Evolutionary conservation across 2,113 vertebrate species (phyloP), one percentile per base, ranked within the genome.

Genomic region (Eidolon helvum): DNA sequence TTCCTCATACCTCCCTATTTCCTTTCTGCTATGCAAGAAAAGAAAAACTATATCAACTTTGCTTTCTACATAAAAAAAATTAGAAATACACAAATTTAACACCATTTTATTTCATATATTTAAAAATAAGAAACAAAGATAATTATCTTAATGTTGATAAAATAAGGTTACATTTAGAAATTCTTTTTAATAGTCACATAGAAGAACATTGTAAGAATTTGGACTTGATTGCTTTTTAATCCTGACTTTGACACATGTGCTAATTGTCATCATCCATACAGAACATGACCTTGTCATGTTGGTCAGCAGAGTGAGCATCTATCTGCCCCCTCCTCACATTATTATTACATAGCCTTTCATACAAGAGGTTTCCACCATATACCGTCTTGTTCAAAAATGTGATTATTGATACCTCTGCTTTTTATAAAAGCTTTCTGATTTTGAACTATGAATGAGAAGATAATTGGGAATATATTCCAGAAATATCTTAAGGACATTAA

Each of bases 61-160:
- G 22, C 26, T 87, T 72, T 91, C 78, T 43, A 26, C n/a, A n/a
- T 84, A 59, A 93, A 96, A 77, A 77, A 48, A 89, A 91, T 80
- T 75, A 87, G n/a, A 84, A 91, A 48, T 72, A 79, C 10, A 38
- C 22, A 65, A 43, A 35, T 48, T 61, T 69, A 93, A 59, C 14
- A 61, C 16, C 6, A n/a, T 72, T 94, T 82, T 75, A 43, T 89
- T 87, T 84, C 50, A 59, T 69, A 3, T 28, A 11, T 65, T 89
- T 93, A 38, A 65, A 96, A 82, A 71, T 82, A 90, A 82, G 5
- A 5, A 65, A 21, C n/a, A 87, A 79, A 45, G n/a, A 74, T 61
- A 22, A 59, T 91, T 85, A 88, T 95, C 35, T 82, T 48, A 79
- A 7, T 59, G 26, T 68, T 95, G 66, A 6, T 86, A 5, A 87